Conservation (phyloP, 2,888 invertebrate species). For the Harpagoxenus sublaevis region DNA sequence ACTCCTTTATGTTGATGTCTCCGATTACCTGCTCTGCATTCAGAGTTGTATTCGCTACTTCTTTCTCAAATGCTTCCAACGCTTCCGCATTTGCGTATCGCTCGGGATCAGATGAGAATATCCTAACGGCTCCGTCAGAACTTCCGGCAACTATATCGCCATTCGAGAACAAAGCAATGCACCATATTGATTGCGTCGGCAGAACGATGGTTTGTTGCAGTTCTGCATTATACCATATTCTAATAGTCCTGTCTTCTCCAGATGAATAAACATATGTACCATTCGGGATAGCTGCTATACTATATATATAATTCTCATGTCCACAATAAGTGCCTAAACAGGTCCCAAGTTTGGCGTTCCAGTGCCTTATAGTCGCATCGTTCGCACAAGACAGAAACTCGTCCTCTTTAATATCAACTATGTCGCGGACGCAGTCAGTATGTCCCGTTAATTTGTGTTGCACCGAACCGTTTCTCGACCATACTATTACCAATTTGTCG, state of each 20-base stretch:
- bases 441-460: constrained; percentile 90
- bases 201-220: constrained; percentile 90
- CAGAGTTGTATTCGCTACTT: constrained; percentile 89
- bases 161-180: constrained; percentile 92
- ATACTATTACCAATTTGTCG: constrained; percentile 95
- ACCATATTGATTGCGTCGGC: constrained; percentile 97
- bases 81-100: constrained; percentile 90
- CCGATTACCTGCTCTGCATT: constrained; percentile 92
- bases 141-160: constrained; percentile 95
- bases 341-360: constrained; percentile 92
- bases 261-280: constrained; percentile 91
- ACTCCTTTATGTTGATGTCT: constrained; percentile 95
- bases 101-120: constrained; percentile 92
- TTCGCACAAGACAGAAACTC: constrained; percentile 97
- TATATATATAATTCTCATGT: constrained; percentile 96
- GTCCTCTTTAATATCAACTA: constrained; percentile 90
- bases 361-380: constrained; percentile 95
- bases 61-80: constrained; percentile 90
- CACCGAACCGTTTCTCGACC: constrained; percentile 90
- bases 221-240: constrained; percentile 92
- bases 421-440: constrained; percentile 95
- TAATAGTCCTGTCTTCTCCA: constrained; percentile 95
- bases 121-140: constrained; percentile 93
- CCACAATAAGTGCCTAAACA: constrained; percentile 93
- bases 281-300: constrained; percentile 83